phyloP scores from a whole-genome alignment of 2,113 vertebrate genomes.

The Halichoerus grypus region DNA sequence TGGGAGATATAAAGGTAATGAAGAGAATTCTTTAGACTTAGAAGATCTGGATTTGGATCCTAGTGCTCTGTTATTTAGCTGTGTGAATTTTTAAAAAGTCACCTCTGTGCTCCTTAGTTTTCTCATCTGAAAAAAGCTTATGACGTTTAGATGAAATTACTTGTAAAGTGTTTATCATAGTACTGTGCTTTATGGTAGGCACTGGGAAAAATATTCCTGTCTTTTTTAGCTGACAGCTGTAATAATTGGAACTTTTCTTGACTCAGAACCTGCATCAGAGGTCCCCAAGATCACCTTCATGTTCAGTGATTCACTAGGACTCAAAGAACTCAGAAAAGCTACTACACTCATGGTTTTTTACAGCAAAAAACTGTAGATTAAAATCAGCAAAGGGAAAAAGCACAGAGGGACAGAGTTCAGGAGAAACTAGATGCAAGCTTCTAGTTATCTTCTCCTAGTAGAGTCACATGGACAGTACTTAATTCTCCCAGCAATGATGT shows the following conservation, averaged over 20 bases:
- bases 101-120: not conserved
- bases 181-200: not conserved
- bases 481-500: not conserved
- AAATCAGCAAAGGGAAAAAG: not conserved
- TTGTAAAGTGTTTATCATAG: not conserved
- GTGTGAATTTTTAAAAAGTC: not conserved
- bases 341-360: not conserved
- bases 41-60: not conserved
- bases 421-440: not conserved
- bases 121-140: not conserved
- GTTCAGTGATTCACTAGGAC: not conserved
- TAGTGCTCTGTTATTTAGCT: not conserved
- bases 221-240: not conserved
- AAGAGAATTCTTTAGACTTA: not conserved
- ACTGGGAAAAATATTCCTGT: not conserved
- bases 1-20: not conserved
- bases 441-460: not conserved
- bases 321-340: not conserved
- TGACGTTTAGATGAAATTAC: not conserved
- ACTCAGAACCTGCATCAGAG: not conserved
- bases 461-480: not conserved
- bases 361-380: not conserved
- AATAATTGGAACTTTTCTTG: conserved; percentile 4
- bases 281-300: not conserved
- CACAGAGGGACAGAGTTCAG: not conserved